These are phyloP conservation scores for Chironomus tentans DNA, from an alignment of 2,888 invertebrate species.

Conservation along the genomic window DNA sequence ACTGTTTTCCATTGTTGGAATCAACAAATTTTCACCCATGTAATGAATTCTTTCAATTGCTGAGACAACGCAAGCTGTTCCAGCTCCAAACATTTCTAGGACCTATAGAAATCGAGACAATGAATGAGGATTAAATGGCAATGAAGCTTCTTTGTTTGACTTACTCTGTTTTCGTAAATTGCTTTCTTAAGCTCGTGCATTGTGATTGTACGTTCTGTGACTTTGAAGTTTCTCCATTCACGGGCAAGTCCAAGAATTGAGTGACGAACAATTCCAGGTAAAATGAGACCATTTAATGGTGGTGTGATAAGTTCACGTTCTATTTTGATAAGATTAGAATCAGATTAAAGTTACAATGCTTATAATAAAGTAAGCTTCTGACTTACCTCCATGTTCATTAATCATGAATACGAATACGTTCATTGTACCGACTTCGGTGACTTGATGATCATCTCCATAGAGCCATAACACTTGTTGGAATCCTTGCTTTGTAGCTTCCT, in stretches of 20 bases:
- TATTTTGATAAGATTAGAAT: constrained; percentile 40
- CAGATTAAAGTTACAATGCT: constrained; percentile 26
- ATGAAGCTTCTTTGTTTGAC: constrained; percentile 34
- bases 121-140: background rate
- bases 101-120: constrained; percentile 51
- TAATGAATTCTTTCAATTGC: constrained; percentile 84
- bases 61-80: constrained; percentile 91
- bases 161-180: constrained; percentile 71
- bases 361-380: constrained; percentile 27
- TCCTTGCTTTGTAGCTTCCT: constrained; percentile 62
- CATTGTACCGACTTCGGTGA: constrained; percentile 99
- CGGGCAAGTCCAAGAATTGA: constrained; percentile 72
- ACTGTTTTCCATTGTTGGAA: constrained; percentile 67
- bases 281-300: constrained; percentile 83
- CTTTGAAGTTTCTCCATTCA: constrained; percentile 80
- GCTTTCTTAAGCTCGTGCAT: constrained; percentile 73
- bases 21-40: constrained; percentile 52
- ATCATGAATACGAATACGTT: constrained; percentile 86
- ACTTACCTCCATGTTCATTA: constrained; percentile 78
- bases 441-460: constrained; percentile 81
- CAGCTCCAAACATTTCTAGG: constrained; percentile 94
- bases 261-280: constrained; percentile 88
- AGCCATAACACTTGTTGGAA: constrained; percentile 96
- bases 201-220: constrained; percentile 69
- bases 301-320: constrained; percentile 89